Conservation (phyloP, 1,140 invertebrate species). For the Cyclargus thomasi region DNA sequence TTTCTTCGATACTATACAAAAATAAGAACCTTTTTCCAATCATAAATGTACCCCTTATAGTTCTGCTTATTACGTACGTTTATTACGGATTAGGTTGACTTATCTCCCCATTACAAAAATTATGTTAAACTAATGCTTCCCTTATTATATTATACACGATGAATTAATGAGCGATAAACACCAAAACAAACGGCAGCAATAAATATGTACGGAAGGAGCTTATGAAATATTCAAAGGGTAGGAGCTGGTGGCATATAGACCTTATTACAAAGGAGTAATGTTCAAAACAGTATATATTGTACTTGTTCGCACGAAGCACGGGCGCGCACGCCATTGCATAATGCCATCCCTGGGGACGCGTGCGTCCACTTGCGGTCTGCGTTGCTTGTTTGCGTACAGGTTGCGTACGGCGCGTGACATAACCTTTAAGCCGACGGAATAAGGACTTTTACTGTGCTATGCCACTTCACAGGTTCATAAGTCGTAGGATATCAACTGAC, state of each 20-base stretch:
- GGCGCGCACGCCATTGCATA: constrained; percentile 6
- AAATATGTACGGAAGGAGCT: constrained; percentile 7
- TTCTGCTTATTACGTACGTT: not conserved
- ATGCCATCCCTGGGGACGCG: not conserved
- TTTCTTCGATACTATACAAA: too few species aligned
- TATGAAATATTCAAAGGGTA: constrained; percentile 11
- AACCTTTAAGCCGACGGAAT: too few species aligned
- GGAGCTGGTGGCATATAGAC: not conserved
- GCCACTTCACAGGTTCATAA: too few species aligned
- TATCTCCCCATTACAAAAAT: not conserved
- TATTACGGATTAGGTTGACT: not conserved
- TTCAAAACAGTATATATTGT: not conserved
- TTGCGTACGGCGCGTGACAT: not conserved
- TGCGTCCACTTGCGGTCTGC: not conserved
- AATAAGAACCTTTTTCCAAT: too few species aligned
- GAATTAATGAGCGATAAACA: constrained; percentile 13
- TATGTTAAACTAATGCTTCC: constrained; percentile 1
- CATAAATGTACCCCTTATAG: too few species aligned
- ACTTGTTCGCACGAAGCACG: not conserved
- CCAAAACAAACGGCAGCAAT: constrained; percentile 4
- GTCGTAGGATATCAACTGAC: too few species aligned
- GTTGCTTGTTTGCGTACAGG: not conserved
- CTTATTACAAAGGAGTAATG: not conserved
- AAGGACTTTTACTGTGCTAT: too few species aligned
- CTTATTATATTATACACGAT: not conserved